Conservation (phyloP, 2,888 invertebrate genomes). For the Acronicta psi region DNA sequence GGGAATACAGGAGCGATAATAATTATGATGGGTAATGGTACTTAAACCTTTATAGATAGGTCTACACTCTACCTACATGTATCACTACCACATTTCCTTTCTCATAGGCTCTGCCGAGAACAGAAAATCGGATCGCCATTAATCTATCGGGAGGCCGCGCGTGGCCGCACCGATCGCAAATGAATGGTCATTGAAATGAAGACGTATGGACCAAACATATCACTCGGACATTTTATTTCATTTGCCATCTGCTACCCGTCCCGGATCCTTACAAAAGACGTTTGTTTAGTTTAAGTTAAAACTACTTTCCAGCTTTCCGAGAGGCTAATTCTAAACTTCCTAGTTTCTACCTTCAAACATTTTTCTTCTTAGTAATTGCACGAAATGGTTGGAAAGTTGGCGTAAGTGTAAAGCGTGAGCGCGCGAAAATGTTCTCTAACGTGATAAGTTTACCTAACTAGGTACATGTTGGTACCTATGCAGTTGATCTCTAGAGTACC, state of each 20-base stretch:
- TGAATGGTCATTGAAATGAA: constrained; percentile 83
- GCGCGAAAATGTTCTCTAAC: not conserved
- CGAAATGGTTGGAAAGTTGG: constrained; percentile 63
- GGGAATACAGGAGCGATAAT: too few relatives aligned
- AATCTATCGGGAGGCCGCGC: constrained; percentile 69
- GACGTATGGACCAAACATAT: constrained; percentile 80
- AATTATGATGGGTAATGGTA: too few relatives aligned
- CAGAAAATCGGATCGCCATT: constrained; percentile 76
- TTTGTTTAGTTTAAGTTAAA: constrained; percentile 69
- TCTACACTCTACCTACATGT: too few relatives aligned
- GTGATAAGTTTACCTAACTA: too few relatives aligned
- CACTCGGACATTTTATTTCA: constrained; percentile 77
- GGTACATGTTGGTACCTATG: not conserved
- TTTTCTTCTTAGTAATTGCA: constrained; percentile 72
- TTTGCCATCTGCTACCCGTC: constrained; percentile 65
- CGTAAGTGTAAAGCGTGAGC: constrained; percentile 35
- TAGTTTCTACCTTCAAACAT: constrained; percentile 59
- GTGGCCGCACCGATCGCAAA: constrained; percentile 74
- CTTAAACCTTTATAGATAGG: not conserved
- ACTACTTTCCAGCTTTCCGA: constrained; percentile 59
- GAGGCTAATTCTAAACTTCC: constrained; percentile 70
- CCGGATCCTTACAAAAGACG: constrained; percentile 60
- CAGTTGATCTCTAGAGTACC: constrained; percentile 26
- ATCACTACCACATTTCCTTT: constrained; percentile 50
- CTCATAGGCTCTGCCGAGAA: constrained; percentile 64